phyloP scores from a whole-genome alignment of 2,888 invertebrate genomes.

The Heliconius cydno region DNA sequence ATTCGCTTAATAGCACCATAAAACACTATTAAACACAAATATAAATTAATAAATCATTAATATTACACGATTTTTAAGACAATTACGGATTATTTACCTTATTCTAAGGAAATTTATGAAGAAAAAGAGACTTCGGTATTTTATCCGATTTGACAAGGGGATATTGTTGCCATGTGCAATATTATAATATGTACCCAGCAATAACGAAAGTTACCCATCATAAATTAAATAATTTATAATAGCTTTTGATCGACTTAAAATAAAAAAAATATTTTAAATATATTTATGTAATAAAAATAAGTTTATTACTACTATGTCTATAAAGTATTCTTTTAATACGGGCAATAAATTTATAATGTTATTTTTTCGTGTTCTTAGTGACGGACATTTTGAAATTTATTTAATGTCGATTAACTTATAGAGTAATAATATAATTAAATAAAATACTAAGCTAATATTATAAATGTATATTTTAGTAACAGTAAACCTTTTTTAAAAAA shows the following conservation, averaged over 20 bases:
- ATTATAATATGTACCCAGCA: constrained; percentile 39
- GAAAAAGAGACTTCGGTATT: constrained; percentile 42
- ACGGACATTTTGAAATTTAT: not conserved
- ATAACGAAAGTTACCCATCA: not conserved
- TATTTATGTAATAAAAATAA: not conserved
- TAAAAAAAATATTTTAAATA: not conserved
- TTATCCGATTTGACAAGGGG: constrained; percentile 48
- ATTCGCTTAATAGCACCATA: constrained; percentile 42
- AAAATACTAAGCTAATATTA: not conserved
- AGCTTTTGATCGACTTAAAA: not conserved
- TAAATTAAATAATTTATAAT: not conserved
- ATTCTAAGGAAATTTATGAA: constrained; percentile 47
- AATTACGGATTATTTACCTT: constrained; percentile 65
- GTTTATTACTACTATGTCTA: not conserved
- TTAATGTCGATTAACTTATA: not conserved
- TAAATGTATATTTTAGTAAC: too few relatives aligned
- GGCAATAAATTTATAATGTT: not conserved
- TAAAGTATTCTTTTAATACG: not conserved
- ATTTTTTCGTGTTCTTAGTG: not conserved
- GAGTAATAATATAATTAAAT: not conserved
- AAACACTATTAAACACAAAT: constrained; percentile 45
- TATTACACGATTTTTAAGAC: constrained; percentile 55
- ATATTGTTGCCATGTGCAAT: constrained; percentile 55
- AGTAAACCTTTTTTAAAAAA: too few relatives aligned
- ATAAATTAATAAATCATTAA: constrained; percentile 41